Conservation (phyloP, 2,888 invertebrate genomes). For the Melikaiella ostensackeni region DNA sequence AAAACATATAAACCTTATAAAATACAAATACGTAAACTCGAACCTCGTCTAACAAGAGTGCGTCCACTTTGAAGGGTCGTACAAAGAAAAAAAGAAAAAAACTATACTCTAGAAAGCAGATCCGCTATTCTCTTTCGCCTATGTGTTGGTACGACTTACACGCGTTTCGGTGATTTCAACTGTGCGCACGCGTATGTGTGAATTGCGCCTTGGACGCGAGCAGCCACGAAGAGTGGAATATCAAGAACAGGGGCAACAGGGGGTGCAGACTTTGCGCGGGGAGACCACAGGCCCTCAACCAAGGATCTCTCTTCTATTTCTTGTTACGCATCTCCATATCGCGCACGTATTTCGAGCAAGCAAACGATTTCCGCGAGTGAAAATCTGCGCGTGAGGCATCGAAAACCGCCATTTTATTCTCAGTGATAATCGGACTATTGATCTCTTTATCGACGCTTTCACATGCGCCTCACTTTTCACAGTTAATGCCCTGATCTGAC, state of each 20-base stretch:
- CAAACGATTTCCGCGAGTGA: constrained; percentile 13
- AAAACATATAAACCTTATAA: neutral
- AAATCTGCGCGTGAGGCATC: constrained; percentile 38
- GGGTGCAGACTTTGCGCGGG: constrained; percentile 45
- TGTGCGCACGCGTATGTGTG: constrained; percentile 52
- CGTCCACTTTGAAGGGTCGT: constrained; percentile 5
- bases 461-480: neutral
- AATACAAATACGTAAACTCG: neutral
- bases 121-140: constrained; percentile 10
- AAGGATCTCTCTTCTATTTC: constrained; percentile 23
- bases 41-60: neutral
- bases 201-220: constrained; percentile 46
- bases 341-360: constrained; percentile 11
- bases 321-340: constrained; percentile 33
- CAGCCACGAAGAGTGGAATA: constrained; percentile 49
- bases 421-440: constrained; percentile 55
- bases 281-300: constrained; percentile 30
- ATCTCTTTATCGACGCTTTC: constrained; percentile 63
- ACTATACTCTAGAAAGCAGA: constrained; percentile 11
- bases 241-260: constrained; percentile 44
- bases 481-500: too few relatives aligned
- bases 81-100: constrained; percentile 3
- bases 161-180: constrained; percentile 47
- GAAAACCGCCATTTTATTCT: constrained; percentile 12
- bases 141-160: constrained; percentile 17